A percentile compares a stretch with the other conserved stretches of the same genome.
phyloP scores from a whole-genome alignment of 2,797 vertebrate species.

The Gymnothorax javanicus region DNA sequence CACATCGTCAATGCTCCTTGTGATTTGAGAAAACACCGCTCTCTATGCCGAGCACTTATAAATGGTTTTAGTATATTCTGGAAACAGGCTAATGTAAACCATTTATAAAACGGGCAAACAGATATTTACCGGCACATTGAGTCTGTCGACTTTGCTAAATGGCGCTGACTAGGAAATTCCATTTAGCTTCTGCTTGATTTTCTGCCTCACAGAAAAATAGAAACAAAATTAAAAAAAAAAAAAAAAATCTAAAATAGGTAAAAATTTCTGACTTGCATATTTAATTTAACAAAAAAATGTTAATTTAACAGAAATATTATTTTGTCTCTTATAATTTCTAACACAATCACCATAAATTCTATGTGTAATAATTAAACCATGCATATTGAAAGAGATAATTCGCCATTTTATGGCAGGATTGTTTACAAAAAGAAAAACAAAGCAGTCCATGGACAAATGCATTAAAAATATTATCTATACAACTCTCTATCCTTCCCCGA shows the following conservation, averaged over 20 bases:
- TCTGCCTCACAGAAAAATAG: background rate
- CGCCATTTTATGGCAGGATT: too few species aligned
- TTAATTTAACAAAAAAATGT: too few species aligned
- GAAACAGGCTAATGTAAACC: conserved; percentile 10
- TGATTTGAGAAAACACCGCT: background rate
- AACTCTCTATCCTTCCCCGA: background rate
- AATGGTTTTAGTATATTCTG: background rate
- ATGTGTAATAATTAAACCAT: too few species aligned
- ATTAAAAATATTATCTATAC: background rate
- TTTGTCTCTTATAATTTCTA: too few species aligned
- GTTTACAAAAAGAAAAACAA: too few species aligned
- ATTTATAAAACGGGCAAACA: conserved; percentile 15
- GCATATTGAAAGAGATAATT: too few species aligned
- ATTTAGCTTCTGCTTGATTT: background rate
- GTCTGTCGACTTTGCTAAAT: background rate
- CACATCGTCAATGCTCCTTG: background rate
- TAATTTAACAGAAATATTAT: too few species aligned
- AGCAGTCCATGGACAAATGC: background rate
- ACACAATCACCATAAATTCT: too few species aligned
- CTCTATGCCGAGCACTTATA: background rate
- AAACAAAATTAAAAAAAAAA: too few species aligned
- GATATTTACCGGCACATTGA: conserved; percentile 10
- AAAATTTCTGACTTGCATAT: too few species aligned
- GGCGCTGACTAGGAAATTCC: background rate
- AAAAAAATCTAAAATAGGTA: too few species aligned